Base-by-base conservation (phyloP, 2,888 invertebrate genomes). In the Tipula unca region DNA sequence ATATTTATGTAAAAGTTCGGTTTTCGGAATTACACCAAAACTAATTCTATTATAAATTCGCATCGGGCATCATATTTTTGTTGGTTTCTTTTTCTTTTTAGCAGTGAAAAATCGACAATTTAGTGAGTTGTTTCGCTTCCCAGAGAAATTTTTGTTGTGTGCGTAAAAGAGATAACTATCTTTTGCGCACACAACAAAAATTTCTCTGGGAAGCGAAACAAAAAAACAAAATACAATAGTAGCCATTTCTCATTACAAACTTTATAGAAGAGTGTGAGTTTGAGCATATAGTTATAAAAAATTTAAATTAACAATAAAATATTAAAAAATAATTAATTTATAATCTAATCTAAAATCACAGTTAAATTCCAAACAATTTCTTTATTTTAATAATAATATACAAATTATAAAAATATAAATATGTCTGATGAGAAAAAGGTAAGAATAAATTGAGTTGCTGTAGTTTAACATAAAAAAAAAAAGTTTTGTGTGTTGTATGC, bases 371-470 rank as follows among this genome's bases (percentile, higher is more conserved):
- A 13, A 25, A 69, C 69, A 69, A 17, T 48, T 48, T 69, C 69
- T 69, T 69, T 69, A 69, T 69, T 36, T 84, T 84, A 36, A 13
- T 35, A 29, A 84, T 36, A 32, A 20, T 84, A 84, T 36, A 36
- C 36, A 36, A 87, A 86, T 84, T 86, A 86, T 86, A 86, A 87
- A 87, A 86, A 85, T 82, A 86, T 85, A 85, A 89, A 86, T 69
- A 89, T 89, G 89, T 88, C 89, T 88, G 89, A 89, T 86, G 89
- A 89, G 87, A 89, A 89, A 86, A 89, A 89, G 89, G 89, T 89
- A 85, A 83, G 83, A 13, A 32, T 83, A 17, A 83, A 29, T 17
- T 54, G 17, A 69, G 25, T 69, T 69, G 69, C 69, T 83, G 83
- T 83, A 32, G 35, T 83, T 32, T n/a, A 32, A 32, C 32, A 82